Base-by-base conservation (phyloP, 2,888 invertebrate species). In the Drosophila leonis region DNA sequence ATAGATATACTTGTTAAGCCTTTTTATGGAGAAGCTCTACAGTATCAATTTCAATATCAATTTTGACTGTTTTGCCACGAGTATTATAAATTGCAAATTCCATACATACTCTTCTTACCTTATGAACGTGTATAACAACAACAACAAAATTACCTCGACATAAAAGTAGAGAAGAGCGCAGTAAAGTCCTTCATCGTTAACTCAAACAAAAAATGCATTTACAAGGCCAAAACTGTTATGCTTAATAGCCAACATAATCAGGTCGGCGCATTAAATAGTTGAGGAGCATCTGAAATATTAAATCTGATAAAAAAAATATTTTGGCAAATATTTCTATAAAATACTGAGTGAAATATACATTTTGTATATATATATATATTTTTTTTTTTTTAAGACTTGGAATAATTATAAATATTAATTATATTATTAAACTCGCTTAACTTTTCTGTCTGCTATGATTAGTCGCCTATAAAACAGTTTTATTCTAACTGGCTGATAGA, bases 141-240 rank as follows among this genome's bases (percentile, higher is more conserved):
- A 20, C 31, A 27, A n/a, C n/a, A 5, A 1, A 3, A n/a, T 31
- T 31, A 41, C 15, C 44, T 31, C 24, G 15, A 6, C 29, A 24
- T 37, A n/a, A 66, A 41, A 41, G 20, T 20, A 15, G 18, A n/a
- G 27, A 12, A 18, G 31, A 18, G 29, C 13, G 13, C 46, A 15
- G 4, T 27, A 54, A 33, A 20, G 29, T 13, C 7, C 20, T 31
- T 12, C 35, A 48, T 48, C 51, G 33, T 29, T 24, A 52, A 33
- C 4, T 37, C n/a, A 1, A 31, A n/a, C 35, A n/a, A 18, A 33
- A 31, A 18, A 35, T 24, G 35, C 46, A 68, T 48, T 59, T n/a
- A 13, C 18, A 33, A 39, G n/a, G 29, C 46, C 27, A 48, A 27
- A 65, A 33, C 31, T 33, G 29, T 33, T 13, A 29, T 41, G 33